Base-by-base conservation (phyloP, 2,113 vertebrate genomes). In the Eupsittula cactorum region DNA sequence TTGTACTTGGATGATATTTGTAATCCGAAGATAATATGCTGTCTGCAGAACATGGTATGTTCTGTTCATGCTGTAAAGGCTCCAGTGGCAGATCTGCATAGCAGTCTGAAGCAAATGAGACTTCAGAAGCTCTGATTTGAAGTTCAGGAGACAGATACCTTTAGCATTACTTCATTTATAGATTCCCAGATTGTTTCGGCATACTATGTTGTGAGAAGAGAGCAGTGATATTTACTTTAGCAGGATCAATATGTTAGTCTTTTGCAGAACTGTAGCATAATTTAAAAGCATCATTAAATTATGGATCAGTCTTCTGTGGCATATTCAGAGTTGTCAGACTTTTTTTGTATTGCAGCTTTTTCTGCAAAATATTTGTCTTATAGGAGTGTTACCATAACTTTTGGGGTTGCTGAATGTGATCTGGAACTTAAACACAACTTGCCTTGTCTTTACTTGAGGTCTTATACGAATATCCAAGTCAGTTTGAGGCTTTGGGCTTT, bases 1-100 rank as follows among this genome's bases (percentile, higher is more conserved):
- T 76, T 44, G n/a, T 64, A 57, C 29, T 41, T 35, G 75, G 82
- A 8, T 52, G 59, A 3, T 55, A 31, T 39, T 82, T 87, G 16
- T 46, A 21, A 29, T 59, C 14, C 7, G 7, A 21, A 12, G 50
- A 11, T 41, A 28, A 52, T 0, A 0, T 46, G 8, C 33, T 13
- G 39, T 44, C 62, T 25, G 62, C 81, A 82, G 85, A 62, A 65
- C 62, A 1, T 2, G n/a, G 19, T 28, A 9, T 37, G 29, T 86
- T 71, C 78, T 84, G 68, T 31, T 25, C 21, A 3, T 53, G 39
- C 50, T 16, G 7, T 24, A 16, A 49, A 53, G 73, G 67, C 50
- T 62, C 31, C 27, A 31, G 69, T 2, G 57, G 67, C 76, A 91
- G 65, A 17, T 63, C 28, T 50, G 37, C 5, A 0, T 10, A 46